A percentile compares a stretch with the other conserved stretches of the same genome.
Conservation (phyloP, 2,113 vertebrate genomes). For the Melanerpes aurifrons region DNA sequence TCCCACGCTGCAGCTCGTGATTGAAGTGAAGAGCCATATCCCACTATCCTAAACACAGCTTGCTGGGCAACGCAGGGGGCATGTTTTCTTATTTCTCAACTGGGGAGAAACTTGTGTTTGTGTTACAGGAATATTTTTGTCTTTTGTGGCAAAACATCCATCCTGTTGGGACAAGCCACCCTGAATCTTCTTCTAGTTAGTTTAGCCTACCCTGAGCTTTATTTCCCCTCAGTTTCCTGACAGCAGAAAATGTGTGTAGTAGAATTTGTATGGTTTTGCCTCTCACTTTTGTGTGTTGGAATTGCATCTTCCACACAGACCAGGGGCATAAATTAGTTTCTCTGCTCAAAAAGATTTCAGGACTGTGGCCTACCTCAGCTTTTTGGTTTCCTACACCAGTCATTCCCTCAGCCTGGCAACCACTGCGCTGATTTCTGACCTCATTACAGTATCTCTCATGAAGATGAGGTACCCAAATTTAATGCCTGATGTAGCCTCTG, state of each 20-base stretch:
- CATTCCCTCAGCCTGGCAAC: neutral
- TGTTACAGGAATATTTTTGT: neutral
- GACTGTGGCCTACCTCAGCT: neutral
- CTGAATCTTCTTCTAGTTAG: neutral
- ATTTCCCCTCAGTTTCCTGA: neutral
- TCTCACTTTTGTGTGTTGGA: neutral
- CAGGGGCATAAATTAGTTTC: neutral
- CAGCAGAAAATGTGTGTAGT: neutral
- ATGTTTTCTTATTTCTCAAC: neutral
- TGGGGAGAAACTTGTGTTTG: neutral
- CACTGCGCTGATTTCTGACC: neutral
- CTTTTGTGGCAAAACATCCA: neutral
- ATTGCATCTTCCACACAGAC: neutral
- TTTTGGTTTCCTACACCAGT: neutral
- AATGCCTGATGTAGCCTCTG: neutral
- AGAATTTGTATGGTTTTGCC: neutral
- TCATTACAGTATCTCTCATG: neutral
- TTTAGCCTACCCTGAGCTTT: neutral
- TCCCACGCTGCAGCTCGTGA: rapidly evolving
- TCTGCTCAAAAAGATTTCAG: neutral
- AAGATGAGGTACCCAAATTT: constrained; percentile 6
- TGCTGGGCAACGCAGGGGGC: rapidly evolving
- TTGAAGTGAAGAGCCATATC: neutral
- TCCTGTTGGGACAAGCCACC: neutral
- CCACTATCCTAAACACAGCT: neutral